Evolutionary conservation across 2,888 invertebrate genomes (phyloP), one percentile per base, ranked within the genome.

Genomic region (Pelosia muscerda): DNA sequence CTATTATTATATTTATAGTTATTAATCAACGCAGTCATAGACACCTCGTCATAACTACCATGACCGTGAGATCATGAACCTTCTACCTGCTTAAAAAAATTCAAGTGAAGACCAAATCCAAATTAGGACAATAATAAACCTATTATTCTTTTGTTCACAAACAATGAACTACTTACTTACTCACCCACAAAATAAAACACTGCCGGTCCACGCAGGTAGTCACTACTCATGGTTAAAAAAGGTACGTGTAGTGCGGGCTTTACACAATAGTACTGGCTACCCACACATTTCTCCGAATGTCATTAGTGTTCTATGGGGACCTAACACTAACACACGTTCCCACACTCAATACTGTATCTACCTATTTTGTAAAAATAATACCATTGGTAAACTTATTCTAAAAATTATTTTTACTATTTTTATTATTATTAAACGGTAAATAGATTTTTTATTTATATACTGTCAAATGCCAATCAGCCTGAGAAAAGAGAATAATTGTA

Each of bases 251-350:
- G 59, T 15, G 55, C n/a, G n/a, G n/a, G n/a, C n/a, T n/a, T 31
- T 9, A 55, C 38, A 61, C 26, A 55, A 60, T 23, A 19, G 42
- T 4, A 31, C 23, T 55, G 2, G 65, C 62, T 75, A n/a, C 75
- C 65, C 78, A 75, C 69, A 77, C 55, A 31, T 63, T 78, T 79
- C 78, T 66, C 63, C 65, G 78, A 78, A 78, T 42, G 19, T 70
- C 65, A 65, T 78, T 77, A 79, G 69, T 53, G 63, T 38, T 61
- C 54, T 62, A 23, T 1, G n/a, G 19, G n/a, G 8, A 49, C n/a
- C 2, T 5, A 2, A 6, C 49, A 19, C 49, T 9, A 19, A n/a
- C 49, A n/a, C n/a, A 49, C 19, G 0, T 49, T 49, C 49, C 9
- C 49, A 49, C 49, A n/a, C 49, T 49, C n/a, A 9, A 9, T 9